These are phyloP conservation scores for Ennomos erosarius DNA, from an alignment of 2,888 invertebrate genomes.

Conservation along the genomic window DNA sequence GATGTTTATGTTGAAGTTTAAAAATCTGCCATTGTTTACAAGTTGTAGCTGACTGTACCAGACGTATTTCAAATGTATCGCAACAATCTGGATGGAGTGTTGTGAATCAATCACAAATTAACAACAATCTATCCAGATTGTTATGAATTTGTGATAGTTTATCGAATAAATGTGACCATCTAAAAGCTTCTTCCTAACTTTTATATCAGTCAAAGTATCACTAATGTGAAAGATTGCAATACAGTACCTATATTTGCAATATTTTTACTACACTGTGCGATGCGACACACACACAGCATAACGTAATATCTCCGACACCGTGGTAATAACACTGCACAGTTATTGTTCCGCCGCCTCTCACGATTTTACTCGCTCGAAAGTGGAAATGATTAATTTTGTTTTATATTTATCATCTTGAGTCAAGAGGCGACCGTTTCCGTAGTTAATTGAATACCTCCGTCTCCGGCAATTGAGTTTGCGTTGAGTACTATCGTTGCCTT, in stretches of 20 bases:
- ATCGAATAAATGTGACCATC: no score
- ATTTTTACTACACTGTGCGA: slow-evolving; percentile 23
- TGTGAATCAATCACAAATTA: no score
- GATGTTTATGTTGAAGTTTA: no score
- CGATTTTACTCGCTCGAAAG: slow-evolving; percentile 81
- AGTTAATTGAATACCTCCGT: slow-evolving; percentile 45
- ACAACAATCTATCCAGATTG: no score
- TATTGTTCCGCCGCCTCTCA: slow-evolving; percentile 71
- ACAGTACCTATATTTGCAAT: slow-evolving; percentile 11
- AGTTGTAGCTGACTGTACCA: no score
- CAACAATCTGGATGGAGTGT: no score
- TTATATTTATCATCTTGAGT: slow-evolving; percentile 50
- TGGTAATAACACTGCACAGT: slow-evolving; percentile 39
- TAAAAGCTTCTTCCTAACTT: no score
- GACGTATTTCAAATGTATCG: no score
- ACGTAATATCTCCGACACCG: slow-evolving; percentile 9
- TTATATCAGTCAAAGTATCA: no score
- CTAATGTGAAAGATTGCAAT: no score
- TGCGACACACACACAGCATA: not conserved
- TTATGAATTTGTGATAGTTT: no score
- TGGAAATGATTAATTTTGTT: slow-evolving; percentile 67
- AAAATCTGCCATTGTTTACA: no score
- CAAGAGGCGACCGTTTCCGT: slow-evolving; percentile 44
- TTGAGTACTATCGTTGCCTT: slow-evolving; percentile 19
- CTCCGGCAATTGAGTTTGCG: slow-evolving; percentile 23